Percentiles rank a stretch among this genome's conserved stretches.
Evolutionary conservation across 2,113 vertebrate genomes (phyloP).

Genomic region (Hippocampus mohnikei): DNA sequence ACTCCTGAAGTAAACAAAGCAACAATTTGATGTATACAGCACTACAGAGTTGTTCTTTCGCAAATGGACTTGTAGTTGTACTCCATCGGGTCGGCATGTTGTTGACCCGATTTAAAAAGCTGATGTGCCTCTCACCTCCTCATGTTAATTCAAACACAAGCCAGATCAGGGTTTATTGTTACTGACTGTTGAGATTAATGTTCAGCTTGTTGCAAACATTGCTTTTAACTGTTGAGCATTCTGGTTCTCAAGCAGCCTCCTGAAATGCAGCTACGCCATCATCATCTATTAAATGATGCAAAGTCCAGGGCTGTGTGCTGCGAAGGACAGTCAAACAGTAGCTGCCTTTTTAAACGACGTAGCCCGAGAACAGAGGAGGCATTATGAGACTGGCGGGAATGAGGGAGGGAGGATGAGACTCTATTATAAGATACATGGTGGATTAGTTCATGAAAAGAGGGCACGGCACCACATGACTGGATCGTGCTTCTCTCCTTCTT

Average conservation of each 20-base stretch:
- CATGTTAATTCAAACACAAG: background rate
- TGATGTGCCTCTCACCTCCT: background rate
- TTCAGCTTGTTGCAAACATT: background rate
- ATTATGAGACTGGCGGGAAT: slow-evolving; percentile 39
- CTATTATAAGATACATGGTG: slow-evolving; percentile 41
- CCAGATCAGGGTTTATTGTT: background rate
- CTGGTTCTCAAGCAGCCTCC: background rate
- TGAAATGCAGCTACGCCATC: background rate
- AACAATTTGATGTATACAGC: too few relatives aligned
- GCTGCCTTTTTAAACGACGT: slow-evolving; percentile 37
- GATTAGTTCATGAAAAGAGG: slow-evolving; percentile 18
- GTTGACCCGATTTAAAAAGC: background rate
- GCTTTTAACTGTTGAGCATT: background rate
- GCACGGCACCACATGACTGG: slow-evolving; percentile 14
- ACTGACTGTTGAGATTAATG: background rate
- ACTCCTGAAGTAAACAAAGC: too few relatives aligned
- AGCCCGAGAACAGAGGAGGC: slow-evolving; percentile 51
- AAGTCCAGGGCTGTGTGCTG: slow-evolving; percentile 12
- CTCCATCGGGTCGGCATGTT: background rate
- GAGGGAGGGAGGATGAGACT: slow-evolving; percentile 18
- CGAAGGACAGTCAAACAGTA: slow-evolving; percentile 46
- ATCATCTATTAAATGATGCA: slow-evolving; percentile 5
- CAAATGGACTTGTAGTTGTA: background rate
- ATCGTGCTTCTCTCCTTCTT: background rate
- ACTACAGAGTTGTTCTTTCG: too few relatives aligned